phyloP scores from a whole-genome alignment of 2,113 vertebrate genomes.

The Pavo muticus region DNA sequence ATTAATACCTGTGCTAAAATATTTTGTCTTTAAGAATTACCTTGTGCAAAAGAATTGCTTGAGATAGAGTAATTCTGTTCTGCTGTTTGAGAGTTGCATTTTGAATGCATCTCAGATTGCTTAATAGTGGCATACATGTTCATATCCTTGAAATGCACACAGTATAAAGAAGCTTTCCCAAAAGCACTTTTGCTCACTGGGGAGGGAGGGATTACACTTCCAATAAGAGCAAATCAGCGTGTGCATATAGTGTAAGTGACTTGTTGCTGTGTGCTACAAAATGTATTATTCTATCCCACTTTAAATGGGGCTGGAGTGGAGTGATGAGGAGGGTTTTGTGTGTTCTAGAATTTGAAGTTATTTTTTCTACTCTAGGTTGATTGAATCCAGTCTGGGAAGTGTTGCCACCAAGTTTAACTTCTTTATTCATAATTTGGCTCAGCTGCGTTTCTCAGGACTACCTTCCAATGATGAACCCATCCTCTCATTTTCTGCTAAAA shows the following conservation, averaged over 20 bases:
- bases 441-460: conserved; percentile 94
- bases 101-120: neutral
- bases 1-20: neutral
- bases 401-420: conserved; percentile 99
- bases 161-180: neutral
- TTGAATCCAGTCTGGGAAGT: conserved; percentile 96
- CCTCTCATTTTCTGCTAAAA: conserved; percentile 95
- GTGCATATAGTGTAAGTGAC: neutral
- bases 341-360: neutral
- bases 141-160: neutral
- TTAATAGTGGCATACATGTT: neutral
- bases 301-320: neutral
- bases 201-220: neutral
- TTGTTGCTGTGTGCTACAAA: neutral
- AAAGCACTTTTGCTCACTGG: neutral
- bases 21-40: neutral
- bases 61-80: neutral
- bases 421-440: conserved; percentile 98
- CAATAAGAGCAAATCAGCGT: neutral
- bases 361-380: conserved; percentile 81
- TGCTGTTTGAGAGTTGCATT: neutral
- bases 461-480: conserved; percentile 95
- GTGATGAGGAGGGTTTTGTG: neutral
- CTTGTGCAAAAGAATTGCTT: neutral
- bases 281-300: neutral